Evolutionary conservation across 2,113 vertebrate species (phyloP).

Genomic region (Rhineura floridana): DNA sequence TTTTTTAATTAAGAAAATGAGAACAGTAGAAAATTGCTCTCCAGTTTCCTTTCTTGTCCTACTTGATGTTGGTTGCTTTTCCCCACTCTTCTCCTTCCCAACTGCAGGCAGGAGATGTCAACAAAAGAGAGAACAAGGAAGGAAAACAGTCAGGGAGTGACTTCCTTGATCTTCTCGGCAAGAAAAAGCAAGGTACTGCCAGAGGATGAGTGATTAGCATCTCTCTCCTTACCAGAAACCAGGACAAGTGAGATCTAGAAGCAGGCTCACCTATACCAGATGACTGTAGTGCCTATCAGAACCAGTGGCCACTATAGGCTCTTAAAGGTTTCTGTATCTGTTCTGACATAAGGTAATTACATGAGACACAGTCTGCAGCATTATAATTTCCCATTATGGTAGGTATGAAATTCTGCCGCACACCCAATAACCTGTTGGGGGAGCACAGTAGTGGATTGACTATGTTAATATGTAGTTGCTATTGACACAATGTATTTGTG

Average conservation of each 20-base stretch:
- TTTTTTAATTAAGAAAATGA: too few species aligned
- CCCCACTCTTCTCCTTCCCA: slow-evolving; percentile 4
- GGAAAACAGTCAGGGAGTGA: neutral
- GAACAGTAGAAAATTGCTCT: neutral
- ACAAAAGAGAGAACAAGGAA: neutral
- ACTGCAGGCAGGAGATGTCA: neutral
- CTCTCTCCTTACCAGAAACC: neutral
- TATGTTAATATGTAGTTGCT: neutral
- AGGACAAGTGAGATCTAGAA: neutral
- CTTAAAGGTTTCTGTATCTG: neutral
- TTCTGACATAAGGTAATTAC: neutral
- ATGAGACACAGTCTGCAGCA: neutral
- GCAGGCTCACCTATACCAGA: neutral
- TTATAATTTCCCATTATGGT: neutral
- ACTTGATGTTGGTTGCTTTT: neutral
- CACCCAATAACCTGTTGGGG: neutral
- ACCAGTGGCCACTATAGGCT: neutral
- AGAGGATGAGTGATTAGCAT: neutral
- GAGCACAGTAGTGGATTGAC: neutral
- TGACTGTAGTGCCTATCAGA: neutral
- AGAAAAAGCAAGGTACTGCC: neutral
- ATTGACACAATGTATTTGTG: neutral
- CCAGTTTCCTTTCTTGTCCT: neutral
- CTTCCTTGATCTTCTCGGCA: slow-evolving; percentile 7
- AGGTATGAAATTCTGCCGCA: neutral